Base-by-base conservation (phyloP, 2,797 vertebrate species). In the Rhinella marina region DNA sequence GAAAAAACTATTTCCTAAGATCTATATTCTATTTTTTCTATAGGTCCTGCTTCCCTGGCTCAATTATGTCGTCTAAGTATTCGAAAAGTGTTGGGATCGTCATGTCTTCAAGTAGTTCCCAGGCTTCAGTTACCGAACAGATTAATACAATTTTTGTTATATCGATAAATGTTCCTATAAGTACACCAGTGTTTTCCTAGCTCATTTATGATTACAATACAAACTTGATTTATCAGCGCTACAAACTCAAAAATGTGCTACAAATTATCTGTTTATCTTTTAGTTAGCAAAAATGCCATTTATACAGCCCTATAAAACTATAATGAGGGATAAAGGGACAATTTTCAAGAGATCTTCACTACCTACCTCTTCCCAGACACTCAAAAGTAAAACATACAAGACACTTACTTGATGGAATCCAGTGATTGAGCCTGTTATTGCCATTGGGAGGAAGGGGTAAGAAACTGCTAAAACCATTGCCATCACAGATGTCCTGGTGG, bases 41-140 rank as follows among this genome's bases (percentile, higher is more conserved):
- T 90, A 98, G 98, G 96, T 89, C 97, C 96, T 0, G 91, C 93
- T 89, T 91, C 94, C 79, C 95, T 98, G 80, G 93, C 95, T 84
- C 96, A 98, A 91, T 92, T 98, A 81, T 97, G 97, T 85, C 95
- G 97, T 3, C 88, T 97, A 84, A 93, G 93, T 88, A 93, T 99
- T 90, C 95, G 97, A 23, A 95, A 94, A 68, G 92, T 90, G 13
- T 92, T 99, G 86, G 97, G 98, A 41, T 92, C 94, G 9, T 93
- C 90, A 0, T 96, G 96, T 87, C 94, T 96, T 0, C 93, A 94
- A 84, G 86, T 90, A 64, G 89, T 95, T 62, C 94, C 91, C 78
- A 93, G 90, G 75, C 96, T 99, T 13, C 88, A 91, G 59, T 94
- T 99, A 81, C 98, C 98, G 1, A 94, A 93, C 75, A 95, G 92